Evolutionary conservation across 2,113 vertebrate species (phyloP), one percentile per base, ranked within the genome.

Genomic region (Scytalopus superciliaris): DNA sequence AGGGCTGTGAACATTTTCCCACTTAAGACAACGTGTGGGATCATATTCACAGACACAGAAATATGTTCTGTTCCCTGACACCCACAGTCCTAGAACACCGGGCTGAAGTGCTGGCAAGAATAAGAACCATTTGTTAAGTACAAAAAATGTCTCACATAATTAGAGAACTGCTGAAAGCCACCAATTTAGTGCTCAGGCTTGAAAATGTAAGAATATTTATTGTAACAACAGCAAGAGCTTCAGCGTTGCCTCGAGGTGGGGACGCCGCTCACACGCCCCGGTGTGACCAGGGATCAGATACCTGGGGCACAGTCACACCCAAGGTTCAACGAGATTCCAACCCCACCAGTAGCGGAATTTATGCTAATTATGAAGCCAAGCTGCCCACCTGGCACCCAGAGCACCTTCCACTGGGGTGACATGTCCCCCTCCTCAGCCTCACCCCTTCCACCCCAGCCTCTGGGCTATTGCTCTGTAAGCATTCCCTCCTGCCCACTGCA

Each of bases 21-120:
- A 97, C 95, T 97, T 96, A 97, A 97, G 97, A 96, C 75, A 95
- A 89, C 96, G 96, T 97, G 97, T 97, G 97, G 97, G 96, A 97
- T 97, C 96, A 96, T 53, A 97, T 97, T 97, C 97, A 91, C 95
- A 97, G 96, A 97, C 94, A 97, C 95, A 97, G 96, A 98, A 98
- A 97, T 97, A 95, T 97, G 96, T 97, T 98, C 97, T 84, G 89
- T 98, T 98, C 97, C 91, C 84, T 96, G 90, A 97, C 97, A 97
- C 97, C 97, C 97, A 98, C 94, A 79, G 94, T 88, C 87, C 91
- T 89, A 97, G 92, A 97, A 96, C 96, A 93, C 96, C 50, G 93
- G 92, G 89, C 93, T 93, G 95, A 97, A 97, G 95, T 78, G 84
- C 91, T 96, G 95, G 96, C 96, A 96, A 88, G 96, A 97, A 97